Evolutionary conservation across 2,797 vertebrate species (phyloP).

Genomic region (Lophius americanus): DNA sequence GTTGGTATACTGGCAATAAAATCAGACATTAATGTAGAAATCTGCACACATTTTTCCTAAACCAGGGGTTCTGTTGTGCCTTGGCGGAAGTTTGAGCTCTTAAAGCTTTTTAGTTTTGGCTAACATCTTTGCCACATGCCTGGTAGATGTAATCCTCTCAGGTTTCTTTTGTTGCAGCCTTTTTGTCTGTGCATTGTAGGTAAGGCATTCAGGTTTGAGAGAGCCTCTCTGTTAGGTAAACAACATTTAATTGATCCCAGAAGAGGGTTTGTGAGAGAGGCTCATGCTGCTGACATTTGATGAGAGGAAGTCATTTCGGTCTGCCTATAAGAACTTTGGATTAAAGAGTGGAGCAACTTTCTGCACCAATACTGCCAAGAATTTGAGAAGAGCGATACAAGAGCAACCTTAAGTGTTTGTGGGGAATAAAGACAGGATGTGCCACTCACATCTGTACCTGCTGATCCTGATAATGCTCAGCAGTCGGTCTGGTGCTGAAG

Average conservation of each 20-base stretch:
- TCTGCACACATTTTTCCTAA: no score
- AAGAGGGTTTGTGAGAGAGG: constrained; percentile 21
- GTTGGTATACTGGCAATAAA: no score
- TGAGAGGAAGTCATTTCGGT: constrained; percentile 26
- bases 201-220: constrained; percentile 42
- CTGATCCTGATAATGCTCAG: constrained; percentile 49
- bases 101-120: no score
- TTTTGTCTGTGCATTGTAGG: constrained; percentile 19
- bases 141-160: constrained; percentile 10
- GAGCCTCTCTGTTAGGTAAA: constrained; percentile 35
- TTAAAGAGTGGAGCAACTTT: neutral
- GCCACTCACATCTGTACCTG: constrained; percentile 19
- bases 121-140: constrained; percentile 8
- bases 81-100: no score
- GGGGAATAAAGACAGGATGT: constrained; percentile 63
- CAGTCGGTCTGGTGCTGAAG: constrained; percentile 33
- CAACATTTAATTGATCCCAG: constrained; percentile 34
- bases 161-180: constrained; percentile 31
- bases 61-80: no score
- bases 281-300: constrained; percentile 61
- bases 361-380: neutral
- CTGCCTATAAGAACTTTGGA: neutral
- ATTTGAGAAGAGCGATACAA: neutral
- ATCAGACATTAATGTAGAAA: no score
- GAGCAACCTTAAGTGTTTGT: neutral